These are phyloP conservation scores for Hemibates koningsi DNA, from an alignment of 2,113 vertebrate species.

Conservation along the genomic window DNA sequence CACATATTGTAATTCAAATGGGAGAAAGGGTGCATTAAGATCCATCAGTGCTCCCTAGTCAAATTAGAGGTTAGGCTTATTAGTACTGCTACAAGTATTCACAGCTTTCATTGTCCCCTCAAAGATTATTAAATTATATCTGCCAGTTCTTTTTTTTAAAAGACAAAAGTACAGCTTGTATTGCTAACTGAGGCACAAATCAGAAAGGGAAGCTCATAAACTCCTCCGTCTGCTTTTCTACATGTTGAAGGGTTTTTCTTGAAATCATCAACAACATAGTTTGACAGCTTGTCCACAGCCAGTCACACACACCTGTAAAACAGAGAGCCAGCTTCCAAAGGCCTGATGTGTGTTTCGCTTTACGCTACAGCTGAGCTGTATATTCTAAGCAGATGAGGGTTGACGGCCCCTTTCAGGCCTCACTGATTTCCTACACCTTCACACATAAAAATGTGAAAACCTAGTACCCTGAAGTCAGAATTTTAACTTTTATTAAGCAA, in stretches of 20 bases:
- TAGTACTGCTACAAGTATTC: background rate
- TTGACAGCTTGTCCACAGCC: constrained; percentile 23
- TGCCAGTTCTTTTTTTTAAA: background rate
- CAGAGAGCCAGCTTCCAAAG: background rate
- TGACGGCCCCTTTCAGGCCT: constrained; percentile 42
- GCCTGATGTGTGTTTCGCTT: background rate
- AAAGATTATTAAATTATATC: background rate
- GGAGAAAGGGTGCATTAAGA: background rate
- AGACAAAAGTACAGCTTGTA: background rate
- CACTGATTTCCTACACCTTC: constrained; percentile 21
- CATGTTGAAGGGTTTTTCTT: constrained; percentile 14
- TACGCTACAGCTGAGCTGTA: background rate
- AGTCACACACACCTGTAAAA: constrained; percentile 31
- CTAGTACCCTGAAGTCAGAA: background rate
- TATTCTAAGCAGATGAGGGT: constrained; percentile 37
- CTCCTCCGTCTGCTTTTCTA: constrained; percentile 4
- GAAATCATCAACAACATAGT: constrained; percentile 15
- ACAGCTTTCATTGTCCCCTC: background rate
- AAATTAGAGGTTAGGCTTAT: background rate
- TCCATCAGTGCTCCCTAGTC: background rate
- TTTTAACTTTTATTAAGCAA: background rate
- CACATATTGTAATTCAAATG: background rate
- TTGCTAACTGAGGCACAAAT: background rate
- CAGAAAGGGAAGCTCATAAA: constrained; percentile 42
- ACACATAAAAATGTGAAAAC: background rate